A percentile compares a stretch with the other conserved stretches of the same genome.
phyloP scores from a whole-genome alignment of 2,113 vertebrate species.

The Rhinopomastus cyanomelas region DNA sequence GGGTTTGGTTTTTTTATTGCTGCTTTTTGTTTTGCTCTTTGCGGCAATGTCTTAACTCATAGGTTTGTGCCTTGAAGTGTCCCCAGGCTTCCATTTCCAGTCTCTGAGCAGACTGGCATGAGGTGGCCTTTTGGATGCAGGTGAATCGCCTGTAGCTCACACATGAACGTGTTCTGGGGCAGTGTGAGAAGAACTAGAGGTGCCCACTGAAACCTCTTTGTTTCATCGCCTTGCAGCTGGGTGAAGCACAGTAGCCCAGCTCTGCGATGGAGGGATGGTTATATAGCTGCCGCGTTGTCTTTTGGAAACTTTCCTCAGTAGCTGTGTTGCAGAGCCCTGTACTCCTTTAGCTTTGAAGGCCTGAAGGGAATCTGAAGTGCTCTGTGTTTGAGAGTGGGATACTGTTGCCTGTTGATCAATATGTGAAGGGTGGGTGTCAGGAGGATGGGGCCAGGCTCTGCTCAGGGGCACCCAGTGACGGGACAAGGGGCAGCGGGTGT shows the following conservation, averaged over 20 bases:
- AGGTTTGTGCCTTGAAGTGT: background rate
- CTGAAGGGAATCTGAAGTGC: background rate
- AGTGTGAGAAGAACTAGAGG: background rate
- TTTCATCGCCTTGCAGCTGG: background rate
- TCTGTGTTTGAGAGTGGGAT: background rate
- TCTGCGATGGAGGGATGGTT: background rate
- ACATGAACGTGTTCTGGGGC: background rate
- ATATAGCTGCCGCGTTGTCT: background rate
- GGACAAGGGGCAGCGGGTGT: too few relatives aligned
- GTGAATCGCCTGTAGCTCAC: background rate
- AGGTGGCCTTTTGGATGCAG: background rate
- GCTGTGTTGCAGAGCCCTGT: background rate
- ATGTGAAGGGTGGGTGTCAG: too few relatives aligned
- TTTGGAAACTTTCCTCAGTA: background rate
- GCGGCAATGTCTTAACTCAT: background rate
- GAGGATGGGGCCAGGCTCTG: too few relatives aligned
- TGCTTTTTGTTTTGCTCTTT: background rate
- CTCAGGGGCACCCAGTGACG: too few relatives aligned
- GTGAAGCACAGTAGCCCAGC: background rate
- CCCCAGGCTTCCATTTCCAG: background rate
- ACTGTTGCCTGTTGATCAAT: accelerated
- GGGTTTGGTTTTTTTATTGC: too few relatives aligned
- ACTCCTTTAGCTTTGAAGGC: background rate
- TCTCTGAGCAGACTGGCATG: background rate
- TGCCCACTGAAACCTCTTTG: background rate